Evolutionary conservation across 2,888 invertebrate genomes (phyloP).

Genomic region (Macrophya annulata): DNA sequence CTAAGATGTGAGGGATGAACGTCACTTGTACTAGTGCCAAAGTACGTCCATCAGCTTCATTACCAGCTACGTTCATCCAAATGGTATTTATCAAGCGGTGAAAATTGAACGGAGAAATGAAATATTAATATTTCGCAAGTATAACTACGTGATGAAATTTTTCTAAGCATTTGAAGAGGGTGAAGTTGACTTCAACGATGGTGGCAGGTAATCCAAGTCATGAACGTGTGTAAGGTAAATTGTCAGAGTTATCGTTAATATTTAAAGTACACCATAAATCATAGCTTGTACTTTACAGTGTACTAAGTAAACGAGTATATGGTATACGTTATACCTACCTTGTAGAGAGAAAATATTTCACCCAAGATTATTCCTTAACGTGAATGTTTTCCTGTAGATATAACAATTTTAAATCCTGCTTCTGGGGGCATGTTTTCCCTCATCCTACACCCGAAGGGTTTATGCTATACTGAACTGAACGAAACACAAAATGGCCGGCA

Average conservation of each 20-base stretch:
- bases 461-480: neutral
- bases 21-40: neutral
- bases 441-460: neutral
- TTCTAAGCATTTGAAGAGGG: neutral
- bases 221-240: neutral
- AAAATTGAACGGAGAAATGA: neutral
- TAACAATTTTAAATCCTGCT: conserved; percentile 9
- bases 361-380: neutral
- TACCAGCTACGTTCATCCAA: neutral
- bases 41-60: neutral
- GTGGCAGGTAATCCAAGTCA: neutral
- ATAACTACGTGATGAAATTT: neutral
- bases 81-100: neutral
- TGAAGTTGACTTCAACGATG: neutral
- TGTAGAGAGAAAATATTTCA: neutral
- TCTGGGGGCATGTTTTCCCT: neutral
- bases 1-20: neutral
- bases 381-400: neutral
- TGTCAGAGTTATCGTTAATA: neutral
- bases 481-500: neutral
- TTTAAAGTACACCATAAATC: neutral
- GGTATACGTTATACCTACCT: neutral
- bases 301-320: neutral
- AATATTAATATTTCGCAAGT: neutral
- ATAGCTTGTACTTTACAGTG: neutral